Conservation (phyloP, 2,888 invertebrate species). For the Caenorhabditis drosophilae region DNA sequence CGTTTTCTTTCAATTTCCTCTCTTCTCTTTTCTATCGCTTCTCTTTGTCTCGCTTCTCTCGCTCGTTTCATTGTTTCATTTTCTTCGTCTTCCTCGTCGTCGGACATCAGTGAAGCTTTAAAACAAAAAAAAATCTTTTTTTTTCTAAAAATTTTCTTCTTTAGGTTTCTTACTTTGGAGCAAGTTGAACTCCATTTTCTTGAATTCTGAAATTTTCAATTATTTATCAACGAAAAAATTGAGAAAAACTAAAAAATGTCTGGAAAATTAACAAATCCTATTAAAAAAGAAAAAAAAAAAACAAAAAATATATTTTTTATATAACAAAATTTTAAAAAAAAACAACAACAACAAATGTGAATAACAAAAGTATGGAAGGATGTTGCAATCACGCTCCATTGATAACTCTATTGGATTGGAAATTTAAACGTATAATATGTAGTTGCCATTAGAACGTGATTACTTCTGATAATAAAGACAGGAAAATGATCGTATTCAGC, state of each 20-base stretch:
- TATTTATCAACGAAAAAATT: neutral
- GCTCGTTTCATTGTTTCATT: neutral
- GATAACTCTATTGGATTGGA: too few relatives aligned
- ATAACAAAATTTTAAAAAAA: too few relatives aligned
- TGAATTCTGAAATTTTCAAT: neutral
- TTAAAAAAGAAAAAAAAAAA: too few relatives aligned
- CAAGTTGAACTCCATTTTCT: neutral
- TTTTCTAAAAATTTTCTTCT: too few relatives aligned
- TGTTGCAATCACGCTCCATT: too few relatives aligned
- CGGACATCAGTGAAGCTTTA: neutral
- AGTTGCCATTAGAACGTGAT: too few relatives aligned
- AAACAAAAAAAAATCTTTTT: neutral
- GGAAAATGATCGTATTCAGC: too few relatives aligned
- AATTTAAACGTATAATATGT: too few relatives aligned
- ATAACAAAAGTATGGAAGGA: conserved; percentile 7
- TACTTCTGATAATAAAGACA: too few relatives aligned
- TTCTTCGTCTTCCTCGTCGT: conserved; percentile 5
- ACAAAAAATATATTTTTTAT: too few relatives aligned
- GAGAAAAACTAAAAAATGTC: neutral
- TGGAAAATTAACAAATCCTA: neutral
- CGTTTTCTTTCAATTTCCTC: neutral
- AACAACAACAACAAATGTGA: conserved; percentile 1
- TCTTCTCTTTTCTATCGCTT: neutral
- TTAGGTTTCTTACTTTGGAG: neutral
- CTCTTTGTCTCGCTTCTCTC: neutral